Base-by-base conservation (phyloP, 2,797 vertebrate species). In the Vespertilio murinus region DNA sequence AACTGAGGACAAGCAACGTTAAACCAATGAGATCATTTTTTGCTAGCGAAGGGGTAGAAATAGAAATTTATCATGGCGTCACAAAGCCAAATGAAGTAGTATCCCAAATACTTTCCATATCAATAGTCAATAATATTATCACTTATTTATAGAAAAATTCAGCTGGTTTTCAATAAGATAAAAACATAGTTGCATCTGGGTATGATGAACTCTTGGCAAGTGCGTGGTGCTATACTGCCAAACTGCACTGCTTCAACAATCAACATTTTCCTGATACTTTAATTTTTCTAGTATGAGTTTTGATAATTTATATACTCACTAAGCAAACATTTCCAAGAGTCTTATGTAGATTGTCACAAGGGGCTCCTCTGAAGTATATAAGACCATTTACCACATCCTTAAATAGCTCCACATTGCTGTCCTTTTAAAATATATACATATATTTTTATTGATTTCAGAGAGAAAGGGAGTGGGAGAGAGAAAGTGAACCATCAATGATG, bases 61-160 rank as follows among this genome's bases (percentile, higher is more conserved):
- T n/a, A 73, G 42, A 35, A 91, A 52, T 47, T 61, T 73, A 64
- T 35, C 69, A 47, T 20, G 25, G 18, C 14, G 3, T 52, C 83
- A 78, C 75, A 67, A 84, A 84, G 67, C 25, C 22, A 47, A 6
- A 56, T 8, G 28, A 35, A 59, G 3, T 47, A 45, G 40, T 42
- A 40, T 73, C 33, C 93, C 56, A 70, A 95, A 59, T 45, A 11
- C 30, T 65, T 74, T 85, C 23, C 12, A 59, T 18, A 65, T n/a
- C 9, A 52, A 42, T 13, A 54, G 10, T 22, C 28, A n/a, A 71
- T 54, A 83, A 42, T 59, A 71, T 23, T 56, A 38, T 80, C 14
- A 86, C 67, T n/a, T 83, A 73, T 59, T 86, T 85, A 22, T 52
- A 45, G 71, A 49, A 92, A 94, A 78, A 91, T 82, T 83, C 6